These are phyloP conservation scores for Calcarius lapponicus DNA, from an alignment of 2,797 vertebrate species.

Conservation along the genomic window DNA sequence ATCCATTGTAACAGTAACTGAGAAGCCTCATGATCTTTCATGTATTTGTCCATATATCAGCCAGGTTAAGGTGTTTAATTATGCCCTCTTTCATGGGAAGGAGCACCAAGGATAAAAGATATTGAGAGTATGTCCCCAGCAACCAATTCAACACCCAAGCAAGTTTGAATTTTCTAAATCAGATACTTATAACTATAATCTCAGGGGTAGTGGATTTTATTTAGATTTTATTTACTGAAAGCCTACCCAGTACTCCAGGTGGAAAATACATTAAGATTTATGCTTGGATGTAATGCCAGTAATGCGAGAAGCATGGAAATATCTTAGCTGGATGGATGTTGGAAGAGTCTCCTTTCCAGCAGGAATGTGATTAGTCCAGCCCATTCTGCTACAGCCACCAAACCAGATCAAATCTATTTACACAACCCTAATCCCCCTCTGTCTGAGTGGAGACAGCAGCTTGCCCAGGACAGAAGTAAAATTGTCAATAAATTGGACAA, in stretches of 20 bases:
- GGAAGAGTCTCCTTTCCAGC: constrained; percentile 47
- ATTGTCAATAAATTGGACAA: neutral
- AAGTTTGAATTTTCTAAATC: neutral
- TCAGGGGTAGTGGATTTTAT: neutral
- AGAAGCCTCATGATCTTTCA: constrained; percentile 59
- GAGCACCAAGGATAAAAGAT: neutral
- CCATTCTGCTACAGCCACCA: neutral
- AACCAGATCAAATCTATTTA: neutral
- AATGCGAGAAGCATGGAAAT: constrained; percentile 67
- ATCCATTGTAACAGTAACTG: constrained; percentile 11
- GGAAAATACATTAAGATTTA: constrained; percentile 71
- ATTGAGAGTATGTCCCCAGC: neutral
- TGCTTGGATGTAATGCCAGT: constrained; percentile 60
- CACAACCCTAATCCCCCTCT: neutral
- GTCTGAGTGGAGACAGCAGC: neutral
- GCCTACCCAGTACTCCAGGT: constrained; percentile 23
- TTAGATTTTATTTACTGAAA: constrained; percentile 56
- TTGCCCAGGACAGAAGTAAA: neutral
- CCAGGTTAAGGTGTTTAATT: neutral
- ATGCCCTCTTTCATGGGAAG: neutral
- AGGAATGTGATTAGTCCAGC: constrained; percentile 27
- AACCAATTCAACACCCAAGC: neutral
- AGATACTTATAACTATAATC: neutral
- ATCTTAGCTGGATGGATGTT: constrained; percentile 12
- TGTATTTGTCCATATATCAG: neutral